A percentile compares a stretch with the other conserved stretches of the same genome.
Conservation (phyloP, 2,888 invertebrate species). For the Heteropelma amictum region DNA sequence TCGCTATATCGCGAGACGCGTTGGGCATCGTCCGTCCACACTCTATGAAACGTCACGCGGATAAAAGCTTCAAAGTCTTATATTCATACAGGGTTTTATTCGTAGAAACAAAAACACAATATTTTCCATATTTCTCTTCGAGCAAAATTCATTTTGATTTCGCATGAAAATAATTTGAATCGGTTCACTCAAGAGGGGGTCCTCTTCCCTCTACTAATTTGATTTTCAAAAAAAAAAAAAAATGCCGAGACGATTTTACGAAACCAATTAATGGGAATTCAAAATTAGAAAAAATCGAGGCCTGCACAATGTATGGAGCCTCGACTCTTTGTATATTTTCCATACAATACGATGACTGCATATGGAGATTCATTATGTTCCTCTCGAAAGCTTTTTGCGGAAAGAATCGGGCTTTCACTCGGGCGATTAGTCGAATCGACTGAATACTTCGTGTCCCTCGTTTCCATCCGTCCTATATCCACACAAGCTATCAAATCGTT, state of each 20-base stretch:
- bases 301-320: conserved; percentile 1
- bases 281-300: neutral
- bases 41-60: too few relatives aligned
- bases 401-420: conserved; percentile 23
- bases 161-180: too few relatives aligned
- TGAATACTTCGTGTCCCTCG: conserved; percentile 8
- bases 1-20: conserved; percentile 11
- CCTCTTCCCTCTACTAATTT: too few relatives aligned
- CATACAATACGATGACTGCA: conserved; percentile 13
- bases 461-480: neutral
- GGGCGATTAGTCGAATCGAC: conserved; percentile 25
- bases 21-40: conserved; percentile 15
- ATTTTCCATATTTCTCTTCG: too few relatives aligned
- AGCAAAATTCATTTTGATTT: too few relatives aligned
- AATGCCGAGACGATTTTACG: conserved; percentile 4
- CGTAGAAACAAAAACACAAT: too few relatives aligned
- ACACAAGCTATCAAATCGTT: conserved; percentile 10
- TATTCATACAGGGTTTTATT: too few relatives aligned
- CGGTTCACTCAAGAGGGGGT: too few relatives aligned
- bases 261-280: conserved; percentile 13
- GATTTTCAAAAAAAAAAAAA: too few relatives aligned
- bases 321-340: conserved; percentile 24
- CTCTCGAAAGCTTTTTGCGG: conserved; percentile 10
- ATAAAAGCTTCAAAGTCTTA: too few relatives aligned
- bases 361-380: conserved; percentile 16